Evolutionary conservation across 2,113 vertebrate genomes (phyloP), one percentile per base, ranked within the genome.

Genomic region (Triplophysa rosa): DNA sequence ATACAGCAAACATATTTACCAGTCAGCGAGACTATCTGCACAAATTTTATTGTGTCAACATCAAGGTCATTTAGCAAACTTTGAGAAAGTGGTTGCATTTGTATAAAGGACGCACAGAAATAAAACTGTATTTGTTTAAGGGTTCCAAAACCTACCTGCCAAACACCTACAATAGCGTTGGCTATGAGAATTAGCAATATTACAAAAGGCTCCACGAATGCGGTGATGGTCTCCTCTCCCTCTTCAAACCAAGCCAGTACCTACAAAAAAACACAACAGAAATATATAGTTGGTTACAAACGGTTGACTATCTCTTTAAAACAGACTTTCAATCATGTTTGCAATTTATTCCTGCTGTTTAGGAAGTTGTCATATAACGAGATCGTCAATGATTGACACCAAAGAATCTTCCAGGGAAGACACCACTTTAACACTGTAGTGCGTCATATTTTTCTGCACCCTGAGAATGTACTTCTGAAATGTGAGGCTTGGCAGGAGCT

Each of bases 231-330:
- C 91, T 97, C 95, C 93, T 99, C 97, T 83, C 96, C 97, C 90
- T 98, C 96, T 92, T 99, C 96, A 91, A 98, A 98, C 97, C 96
- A 98, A 86, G 97, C 97, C 93, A 98, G 92, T 70, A 95, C 96
- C 97, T 98, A 86, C 0, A 29, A 29, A 29, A 90, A 90, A 81
- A 90, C 16, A 91, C 17, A 69, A 54, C 56, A 13, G 14, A 69
- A 4, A 64, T 2, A n/a, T 72, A 33, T 19, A 29, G 3, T 13
- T 8, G n/a, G 54, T 17, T 58, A 9, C 42, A 58, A 12, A 54
- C 14, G 0, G 49, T 16, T 52, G 13, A 52, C 49, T 5, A 3
- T 52, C 14, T 63, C 45, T 45, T 33, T 16, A 45, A 63, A 26
- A 61, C 13, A 74, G 19, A 8, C 40, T 16, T 56, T 40, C 3